phyloP scores from a whole-genome alignment of 1,140 invertebrate genomes.

The Ceratoteleas bidentatus region DNA sequence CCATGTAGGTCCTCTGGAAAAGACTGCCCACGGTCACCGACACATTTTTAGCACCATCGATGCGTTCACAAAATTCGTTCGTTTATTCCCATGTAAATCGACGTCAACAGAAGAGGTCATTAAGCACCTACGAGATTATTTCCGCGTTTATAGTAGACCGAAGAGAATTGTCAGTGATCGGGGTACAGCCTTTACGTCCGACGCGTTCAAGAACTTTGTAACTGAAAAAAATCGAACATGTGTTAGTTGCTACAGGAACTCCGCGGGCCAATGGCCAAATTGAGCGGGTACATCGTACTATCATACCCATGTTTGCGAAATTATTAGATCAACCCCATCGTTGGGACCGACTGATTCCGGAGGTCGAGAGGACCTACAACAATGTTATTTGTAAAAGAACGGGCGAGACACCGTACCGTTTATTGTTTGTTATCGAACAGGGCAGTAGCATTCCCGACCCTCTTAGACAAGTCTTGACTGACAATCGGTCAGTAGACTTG shows the following conservation, averaged over 20 bases:
- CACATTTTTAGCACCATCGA: too few relatives aligned
- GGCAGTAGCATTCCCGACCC: not conserved
- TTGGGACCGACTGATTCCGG: constrained; percentile 33
- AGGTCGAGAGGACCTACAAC: constrained; percentile 44
- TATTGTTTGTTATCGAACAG: constrained; percentile 47
- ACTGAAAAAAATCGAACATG: constrained; percentile 29
- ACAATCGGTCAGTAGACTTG: not conserved
- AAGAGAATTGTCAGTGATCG: not conserved
- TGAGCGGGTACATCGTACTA: constrained; percentile 68
- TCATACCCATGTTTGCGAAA: constrained; percentile 67
- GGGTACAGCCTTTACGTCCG: not conserved
- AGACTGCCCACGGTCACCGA: too few relatives aligned
- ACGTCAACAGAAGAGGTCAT: not conserved
- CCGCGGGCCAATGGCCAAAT: constrained; percentile 71
- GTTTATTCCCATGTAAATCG: not conserved
- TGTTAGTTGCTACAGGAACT: constrained; percentile 49
- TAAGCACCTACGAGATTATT: not conserved
- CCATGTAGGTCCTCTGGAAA: too few relatives aligned
- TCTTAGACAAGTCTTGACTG: constrained; percentile 3
- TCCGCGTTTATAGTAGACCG: not conserved
- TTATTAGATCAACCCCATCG: constrained; percentile 28
- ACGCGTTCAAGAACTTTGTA: constrained; percentile 26
- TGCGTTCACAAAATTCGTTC: not conserved
- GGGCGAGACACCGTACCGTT: constrained; percentile 14
- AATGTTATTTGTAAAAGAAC: constrained; percentile 46